phyloP scores from a whole-genome alignment of 1,140 invertebrate genomes.

The Pseudomyrmex pallidus region DNA sequence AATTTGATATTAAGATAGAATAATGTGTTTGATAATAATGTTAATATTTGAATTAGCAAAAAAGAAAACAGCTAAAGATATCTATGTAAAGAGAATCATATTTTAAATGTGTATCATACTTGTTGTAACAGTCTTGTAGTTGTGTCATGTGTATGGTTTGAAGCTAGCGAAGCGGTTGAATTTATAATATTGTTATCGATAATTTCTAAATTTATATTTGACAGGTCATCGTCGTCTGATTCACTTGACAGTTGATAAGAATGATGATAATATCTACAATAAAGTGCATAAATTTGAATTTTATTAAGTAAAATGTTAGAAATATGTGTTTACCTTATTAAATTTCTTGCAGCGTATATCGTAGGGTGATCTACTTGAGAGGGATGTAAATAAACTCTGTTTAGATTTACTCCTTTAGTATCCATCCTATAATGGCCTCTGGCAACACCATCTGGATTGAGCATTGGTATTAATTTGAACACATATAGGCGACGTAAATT shows the following conservation, averaged over 20 bases:
- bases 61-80: neutral
- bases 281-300: slow-evolving; percentile 13
- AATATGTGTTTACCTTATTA: slow-evolving; percentile 88
- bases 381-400: slow-evolving; percentile 93
- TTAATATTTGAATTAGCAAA: neutral
- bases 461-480: slow-evolving; percentile 96
- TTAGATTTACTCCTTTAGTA: slow-evolving; percentile 95
- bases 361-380: slow-evolving; percentile 91
- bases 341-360: slow-evolving; percentile 92
- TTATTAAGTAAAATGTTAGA: slow-evolving; percentile 62
- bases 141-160: slow-evolving; percentile 75
- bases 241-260: slow-evolving; percentile 84
- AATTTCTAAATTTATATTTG: slow-evolving; percentile 72
- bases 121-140: slow-evolving; percentile 80
- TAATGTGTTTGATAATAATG: slow-evolving; percentile 16
- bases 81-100: neutral
- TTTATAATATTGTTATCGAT: slow-evolving; percentile 71
- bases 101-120: slow-evolving; percentile 63
- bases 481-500: slow-evolving; percentile 92
- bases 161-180: slow-evolving; percentile 64
- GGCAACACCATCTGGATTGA: slow-evolving; percentile 97
- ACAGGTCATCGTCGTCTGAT: slow-evolving; percentile 57
- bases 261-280: slow-evolving; percentile 86
- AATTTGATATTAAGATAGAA: neutral
- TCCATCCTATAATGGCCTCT: slow-evolving; percentile 96